These are phyloP conservation scores for Ophion costatus DNA, from an alignment of 2,888 invertebrate species.

Conservation along the genomic window DNA sequence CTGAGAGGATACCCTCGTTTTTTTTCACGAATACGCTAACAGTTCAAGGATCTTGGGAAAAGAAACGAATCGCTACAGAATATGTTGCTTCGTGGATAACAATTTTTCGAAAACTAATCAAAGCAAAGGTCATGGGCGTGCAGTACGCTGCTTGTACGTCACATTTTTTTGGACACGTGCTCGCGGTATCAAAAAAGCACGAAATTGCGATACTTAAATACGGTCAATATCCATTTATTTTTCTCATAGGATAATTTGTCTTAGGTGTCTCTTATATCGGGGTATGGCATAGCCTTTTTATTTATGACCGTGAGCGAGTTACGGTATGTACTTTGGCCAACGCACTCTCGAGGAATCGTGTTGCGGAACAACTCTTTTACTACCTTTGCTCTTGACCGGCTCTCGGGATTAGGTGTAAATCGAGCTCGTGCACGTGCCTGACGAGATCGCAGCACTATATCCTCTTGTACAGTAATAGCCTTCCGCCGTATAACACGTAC, in stretches of 20 bases:
- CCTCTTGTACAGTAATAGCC: slow-evolving; percentile 34
- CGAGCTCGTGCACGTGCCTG: slow-evolving; percentile 22
- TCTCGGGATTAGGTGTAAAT: slow-evolving; percentile 32
- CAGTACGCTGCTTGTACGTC: too few relatives aligned
- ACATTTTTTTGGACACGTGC: too few relatives aligned
- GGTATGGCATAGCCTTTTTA: not conserved
- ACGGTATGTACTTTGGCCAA: slow-evolving; percentile 20
- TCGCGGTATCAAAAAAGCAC: not conserved
- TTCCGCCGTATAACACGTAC: slow-evolving; percentile 40
- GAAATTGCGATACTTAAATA: not conserved
- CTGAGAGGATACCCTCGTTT: not conserved
- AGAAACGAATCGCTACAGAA: not conserved
- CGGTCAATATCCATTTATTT: not conserved
- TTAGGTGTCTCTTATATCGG: slow-evolving; percentile 1
- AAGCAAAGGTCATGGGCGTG: not conserved
- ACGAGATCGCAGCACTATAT: slow-evolving; percentile 35
- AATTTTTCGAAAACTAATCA: too few relatives aligned
- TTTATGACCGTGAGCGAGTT: slow-evolving; percentile 7
- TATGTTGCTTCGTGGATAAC: not conserved
- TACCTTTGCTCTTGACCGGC: slow-evolving; percentile 45
- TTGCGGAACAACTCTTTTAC: slow-evolving; percentile 27
- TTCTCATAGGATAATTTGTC: not conserved
- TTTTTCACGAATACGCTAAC: not conserved
- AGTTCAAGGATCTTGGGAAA: not conserved
- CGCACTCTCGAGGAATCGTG: slow-evolving; percentile 2